These are phyloP conservation scores for Diglossa cyanea DNA, from an alignment of 2,797 vertebrate species.

Conservation along the genomic window DNA sequence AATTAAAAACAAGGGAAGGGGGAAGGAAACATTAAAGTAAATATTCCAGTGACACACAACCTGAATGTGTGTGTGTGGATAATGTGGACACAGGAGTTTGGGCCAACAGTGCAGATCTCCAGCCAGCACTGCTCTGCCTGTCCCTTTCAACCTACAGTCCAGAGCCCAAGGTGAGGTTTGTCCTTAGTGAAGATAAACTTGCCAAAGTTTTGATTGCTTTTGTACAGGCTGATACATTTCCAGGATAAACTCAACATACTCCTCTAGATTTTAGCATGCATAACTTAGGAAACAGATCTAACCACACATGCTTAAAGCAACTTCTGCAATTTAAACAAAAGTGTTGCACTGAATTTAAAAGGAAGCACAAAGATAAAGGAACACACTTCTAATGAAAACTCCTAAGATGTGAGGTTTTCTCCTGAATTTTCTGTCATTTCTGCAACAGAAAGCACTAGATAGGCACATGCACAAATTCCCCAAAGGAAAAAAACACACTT, in stretches of 20 bases:
- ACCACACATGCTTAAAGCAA: not conserved
- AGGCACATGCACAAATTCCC: not conserved
- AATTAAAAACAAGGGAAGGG: not conserved
- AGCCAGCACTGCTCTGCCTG: accelerated
- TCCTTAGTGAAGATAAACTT: not conserved
- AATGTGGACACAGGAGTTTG: not conserved
- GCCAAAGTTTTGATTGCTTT: not conserved
- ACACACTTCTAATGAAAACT: not conserved
- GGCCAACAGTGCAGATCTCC: not conserved
- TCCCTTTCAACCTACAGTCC: not conserved
- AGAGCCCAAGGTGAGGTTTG: not conserved
- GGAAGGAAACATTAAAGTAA: not conserved
- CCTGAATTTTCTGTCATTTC: not conserved
- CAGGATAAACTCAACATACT: not conserved
- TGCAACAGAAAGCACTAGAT: not conserved
- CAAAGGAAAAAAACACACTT: not conserved
- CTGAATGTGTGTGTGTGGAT: accelerated
- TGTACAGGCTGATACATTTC: not conserved
- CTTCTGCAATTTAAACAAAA: not conserved
- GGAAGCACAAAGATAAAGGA: not conserved
- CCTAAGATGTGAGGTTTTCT: not conserved
- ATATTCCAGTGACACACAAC: not conserved
- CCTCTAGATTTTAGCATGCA: not conserved
- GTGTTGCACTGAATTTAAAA: not conserved
- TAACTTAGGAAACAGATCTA: not conserved